Conservation (phyloP, 2,797 vertebrate species). For the Platalea minor region DNA sequence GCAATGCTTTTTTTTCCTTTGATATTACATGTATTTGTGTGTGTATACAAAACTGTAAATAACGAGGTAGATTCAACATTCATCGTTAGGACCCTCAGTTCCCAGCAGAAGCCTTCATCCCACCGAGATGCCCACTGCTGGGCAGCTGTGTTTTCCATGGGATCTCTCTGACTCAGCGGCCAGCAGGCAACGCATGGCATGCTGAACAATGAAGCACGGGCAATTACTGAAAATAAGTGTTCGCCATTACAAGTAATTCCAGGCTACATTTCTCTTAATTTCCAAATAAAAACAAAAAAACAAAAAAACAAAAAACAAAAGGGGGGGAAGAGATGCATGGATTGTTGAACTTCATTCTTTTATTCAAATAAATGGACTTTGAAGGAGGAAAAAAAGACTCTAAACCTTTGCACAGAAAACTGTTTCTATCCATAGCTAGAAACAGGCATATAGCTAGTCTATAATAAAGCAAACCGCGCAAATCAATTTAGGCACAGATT, state of each 20-base stretch:
- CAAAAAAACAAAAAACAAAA: background rate
- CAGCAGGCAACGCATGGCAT: background rate
- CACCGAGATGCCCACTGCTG: background rate
- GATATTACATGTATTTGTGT: background rate
- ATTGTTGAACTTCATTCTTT: constrained; percentile 38
- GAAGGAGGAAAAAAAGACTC: constrained; percentile 3
- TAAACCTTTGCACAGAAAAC: constrained; percentile 44
- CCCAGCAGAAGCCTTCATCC: background rate
- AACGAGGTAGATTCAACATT: background rate
- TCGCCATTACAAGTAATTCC: background rate
- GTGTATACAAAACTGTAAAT: background rate
- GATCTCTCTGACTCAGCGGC: background rate
- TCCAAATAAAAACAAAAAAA: background rate
- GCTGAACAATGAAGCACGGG: background rate
- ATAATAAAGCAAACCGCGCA: constrained; percentile 46
- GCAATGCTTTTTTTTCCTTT: background rate
- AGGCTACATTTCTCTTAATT: background rate
- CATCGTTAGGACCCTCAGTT: accelerated
- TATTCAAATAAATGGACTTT: constrained; percentile 64
- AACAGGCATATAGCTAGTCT: constrained; percentile 36
- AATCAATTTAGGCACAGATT: constrained; percentile 43
- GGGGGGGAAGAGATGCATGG: background rate
- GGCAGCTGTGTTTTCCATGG: background rate
- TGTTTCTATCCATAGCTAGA: constrained; percentile 38
- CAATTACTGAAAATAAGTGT: background rate